Evolutionary conservation across 2,888 invertebrate genomes (phyloP), one percentile per base, ranked within the genome.

Genomic region (Spodoptera littoralis): DNA sequence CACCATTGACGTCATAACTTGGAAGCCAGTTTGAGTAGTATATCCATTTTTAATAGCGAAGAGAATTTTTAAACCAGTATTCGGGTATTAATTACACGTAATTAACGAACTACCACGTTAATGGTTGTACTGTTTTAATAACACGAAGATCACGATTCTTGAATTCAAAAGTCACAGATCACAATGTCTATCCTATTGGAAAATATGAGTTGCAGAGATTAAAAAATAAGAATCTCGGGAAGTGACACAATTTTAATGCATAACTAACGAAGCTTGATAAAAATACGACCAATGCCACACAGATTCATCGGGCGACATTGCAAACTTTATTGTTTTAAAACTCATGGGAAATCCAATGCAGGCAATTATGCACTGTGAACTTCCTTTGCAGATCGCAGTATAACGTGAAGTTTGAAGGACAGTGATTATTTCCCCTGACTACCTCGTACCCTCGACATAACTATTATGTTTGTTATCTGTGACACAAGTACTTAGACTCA

Each of bases 331-430:
- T 63, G 61, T 56, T 64, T 56, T 52, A 51, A 46, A 58, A 44
- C 78, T 73, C 81, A 65, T 69, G 82, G 85, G 84, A 84, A 84
- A 84, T 84, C 64, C 60, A 69, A 57, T 69, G 71, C 72, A 58
- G 46, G 63, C 58, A 75, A 79, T 83, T 75, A 79, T 82, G 76
- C 74, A 80, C 76, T 62, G 70, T 68, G 59, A 74, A 77, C 76
- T 77, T 72, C 53, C 47, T 73, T 65, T 60, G 51, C 45, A 55
- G 45, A 62, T 53, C 48, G 42, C 58, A 43, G 24, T 69, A 60
- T 11, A 24, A 53, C 41, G 65, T 65, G 67, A 69, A 76, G 64
- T 76, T 77, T 69, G 71, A 78, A 78, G 78, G 77, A 42, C 55
- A 51, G 60, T 43, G 54, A 53, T 77, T 76, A 79, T 80, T 81